Evolutionary conservation across 2,888 invertebrate species (phyloP), one percentile per base, ranked within the genome.

Genomic region (Dexiosoma caninum): DNA sequence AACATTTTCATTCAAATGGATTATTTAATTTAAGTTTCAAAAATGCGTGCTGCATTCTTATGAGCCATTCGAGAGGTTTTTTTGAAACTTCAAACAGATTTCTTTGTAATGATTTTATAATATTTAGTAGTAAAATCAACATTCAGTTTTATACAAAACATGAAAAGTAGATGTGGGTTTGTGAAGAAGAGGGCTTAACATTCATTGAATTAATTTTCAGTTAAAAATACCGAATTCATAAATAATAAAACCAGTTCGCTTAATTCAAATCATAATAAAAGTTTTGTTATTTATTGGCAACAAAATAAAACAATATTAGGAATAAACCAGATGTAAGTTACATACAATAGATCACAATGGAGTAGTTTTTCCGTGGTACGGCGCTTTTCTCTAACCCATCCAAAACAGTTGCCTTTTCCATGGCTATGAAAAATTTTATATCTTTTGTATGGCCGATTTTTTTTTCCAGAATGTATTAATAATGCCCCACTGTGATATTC

Each of bases 1-100:
- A 19, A n/a, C n/a, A 16, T 32, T 44, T 21, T 55, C 42, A 44
- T 67, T 10, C 2, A 19, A 16, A n/a, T 19, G 12, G 19, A 37
- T 42, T 62, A 16, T 8, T 14, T 40, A 19, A 37, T 49, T 66
- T 40, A 1, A 10, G 23, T 64, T 30, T 46, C 16, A 35, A 35
- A 49, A 74, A 57, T 72, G 62, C 44, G 72, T 64, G 12, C 27
- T 46, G 72, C 53, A 71, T 71, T 70, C 46, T 59, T 51, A 71
- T 60, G 23, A 42, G 21, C 6, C 37, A 49, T 70, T 46, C 2
- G n/a, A 69, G 21, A 44, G 21, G 19, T 21, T 19, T 30, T 46
- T 8, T 16, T 37, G 9, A 21, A 32, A 32, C 23, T 46, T 37
- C 16, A 27, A 23, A n/a, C n/a, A 14, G 4, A 23, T 6, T 19